Evolutionary conservation across 2,113 vertebrate genomes (phyloP), one percentile per base, ranked within the genome.

Genomic region (Trogon melanurus): DNA sequence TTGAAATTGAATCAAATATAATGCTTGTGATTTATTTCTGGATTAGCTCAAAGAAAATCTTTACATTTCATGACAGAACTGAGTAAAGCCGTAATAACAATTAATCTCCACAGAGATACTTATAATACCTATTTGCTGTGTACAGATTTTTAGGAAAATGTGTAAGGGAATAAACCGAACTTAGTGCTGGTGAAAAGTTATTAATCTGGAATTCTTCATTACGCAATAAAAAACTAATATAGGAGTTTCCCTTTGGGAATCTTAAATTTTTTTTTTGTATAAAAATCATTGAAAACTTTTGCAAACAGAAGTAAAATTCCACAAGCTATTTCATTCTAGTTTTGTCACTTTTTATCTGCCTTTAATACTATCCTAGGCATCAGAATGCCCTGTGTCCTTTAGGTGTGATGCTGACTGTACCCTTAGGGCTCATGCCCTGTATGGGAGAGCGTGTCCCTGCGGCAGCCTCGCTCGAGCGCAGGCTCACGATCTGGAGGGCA

Each of bases 91-190:
- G 91, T 93, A 94, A 79, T 85, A 89, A 70, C 67, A 82, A 92
- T 96, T 95, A 93, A 85, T 93, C 62, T 93, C 87, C 73, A 32
- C 58, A 89, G 87, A 89, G 85, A 88, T 88, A 79, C 69, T 89
- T 93, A 23, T 6, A 88, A 84, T 73, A 44, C 22, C 54, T 73
- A 3, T 70, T 91, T 83, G 44, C 74, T 83, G 18, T 50, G 41
- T 82, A 92, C 65, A 82, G 91, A 29, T 61, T 65, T 82, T 57
- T 30, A 85, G 58, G 66, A 88, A 95, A 91, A 80, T 9, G 9
- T 73, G 13, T 56, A 30, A 69, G 30, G 62, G 95, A 89, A 79
- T 65, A 65, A 92, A 54, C 30, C 78, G 60, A 93, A 66, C 17
- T 50, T 36, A 65, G n/a, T 44, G 36, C 30, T 58, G n/a, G 20